phyloP scores from a whole-genome alignment of 2,113 vertebrate species.

The Ginglymostoma cirratum region DNA sequence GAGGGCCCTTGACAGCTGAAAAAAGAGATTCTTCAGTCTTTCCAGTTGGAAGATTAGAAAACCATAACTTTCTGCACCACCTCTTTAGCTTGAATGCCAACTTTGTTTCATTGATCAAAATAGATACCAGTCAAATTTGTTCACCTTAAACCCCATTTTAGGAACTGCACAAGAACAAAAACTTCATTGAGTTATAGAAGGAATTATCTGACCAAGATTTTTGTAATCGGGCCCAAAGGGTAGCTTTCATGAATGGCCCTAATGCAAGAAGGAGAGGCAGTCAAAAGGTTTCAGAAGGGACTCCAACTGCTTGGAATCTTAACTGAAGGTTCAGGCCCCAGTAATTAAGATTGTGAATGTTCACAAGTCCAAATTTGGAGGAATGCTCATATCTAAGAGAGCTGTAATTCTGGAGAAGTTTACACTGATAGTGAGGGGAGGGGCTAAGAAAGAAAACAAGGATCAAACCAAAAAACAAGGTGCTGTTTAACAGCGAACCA shows the following conservation, averaged over 20 bases:
- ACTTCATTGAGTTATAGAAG: not conserved
- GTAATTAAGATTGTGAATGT: not conserved
- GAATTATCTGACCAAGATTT: not conserved
- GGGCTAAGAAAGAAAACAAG: not conserved
- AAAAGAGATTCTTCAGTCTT: not conserved
- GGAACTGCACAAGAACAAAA: not conserved
- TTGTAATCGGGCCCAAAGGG: not conserved
- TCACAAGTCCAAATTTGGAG: no score
- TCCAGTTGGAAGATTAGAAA: not conserved
- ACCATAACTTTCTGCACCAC: not conserved
- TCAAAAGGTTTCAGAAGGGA: not conserved
- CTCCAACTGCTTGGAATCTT: not conserved
- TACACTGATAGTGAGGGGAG: not conserved
- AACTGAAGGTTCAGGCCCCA: not conserved
- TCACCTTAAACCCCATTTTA: not conserved
- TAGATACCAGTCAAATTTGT: no score
- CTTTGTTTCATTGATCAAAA: not conserved
- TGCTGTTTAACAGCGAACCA: not conserved
- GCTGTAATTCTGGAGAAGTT: not conserved
- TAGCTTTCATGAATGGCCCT: not conserved
- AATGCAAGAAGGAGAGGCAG: not conserved
- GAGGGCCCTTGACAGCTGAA: no score
- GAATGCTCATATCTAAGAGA: not conserved
- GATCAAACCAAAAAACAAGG: not conserved
- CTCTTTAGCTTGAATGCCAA: not conserved